Evolutionary conservation across 2,797 vertebrate genomes (phyloP), one percentile per base, ranked within the genome.

Genomic region (Schizothorax lantsangensis): DNA sequence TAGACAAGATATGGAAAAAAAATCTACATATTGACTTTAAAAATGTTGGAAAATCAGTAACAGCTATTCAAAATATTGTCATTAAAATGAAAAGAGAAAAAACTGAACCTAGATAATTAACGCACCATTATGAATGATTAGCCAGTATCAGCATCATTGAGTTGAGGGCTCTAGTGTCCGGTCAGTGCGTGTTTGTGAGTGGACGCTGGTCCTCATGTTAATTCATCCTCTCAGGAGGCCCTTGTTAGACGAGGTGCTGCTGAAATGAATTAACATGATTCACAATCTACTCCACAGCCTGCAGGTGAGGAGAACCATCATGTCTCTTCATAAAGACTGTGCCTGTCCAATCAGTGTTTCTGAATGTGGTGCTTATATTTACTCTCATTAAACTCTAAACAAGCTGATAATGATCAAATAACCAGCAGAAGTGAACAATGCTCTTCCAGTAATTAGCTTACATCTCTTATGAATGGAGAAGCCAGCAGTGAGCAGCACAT

Each of bases 151-250:
- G 49, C 38, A 45, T 23, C 47, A 43, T 23, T 73, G 38, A 64
- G 57, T n/a, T 14, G 14, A 68, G 62, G 10, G 36, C 47, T 79
- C 15, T 36, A 79, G 83, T 78, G n/a, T 52, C 5, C n/a, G 59
- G 59, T 64, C 49, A 84, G 54, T 36, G 9, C 19, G 15, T 73
- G 47, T 15, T 26, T 11, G 33, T 66, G 45, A 79, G 74, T 69
- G 33, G 84, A 69, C 59, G 68, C 59, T 40, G 36, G 72, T 59
- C 33, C 62, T 84, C 30, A 8, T 54, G 62, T 66, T 52, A 68
- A 78, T 64, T 85, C 36, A 17, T 77, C 83, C 15, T 85, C 77
- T 33, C 84, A 85, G 64, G 43, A 66, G 43, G 36, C 21, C 14
- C 57, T 77, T 52, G 59, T 77, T 84, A 84, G 19, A 77, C 45